Conservation (phyloP, 2,888 invertebrate genomes). For the Lasioglossum morio region DNA sequence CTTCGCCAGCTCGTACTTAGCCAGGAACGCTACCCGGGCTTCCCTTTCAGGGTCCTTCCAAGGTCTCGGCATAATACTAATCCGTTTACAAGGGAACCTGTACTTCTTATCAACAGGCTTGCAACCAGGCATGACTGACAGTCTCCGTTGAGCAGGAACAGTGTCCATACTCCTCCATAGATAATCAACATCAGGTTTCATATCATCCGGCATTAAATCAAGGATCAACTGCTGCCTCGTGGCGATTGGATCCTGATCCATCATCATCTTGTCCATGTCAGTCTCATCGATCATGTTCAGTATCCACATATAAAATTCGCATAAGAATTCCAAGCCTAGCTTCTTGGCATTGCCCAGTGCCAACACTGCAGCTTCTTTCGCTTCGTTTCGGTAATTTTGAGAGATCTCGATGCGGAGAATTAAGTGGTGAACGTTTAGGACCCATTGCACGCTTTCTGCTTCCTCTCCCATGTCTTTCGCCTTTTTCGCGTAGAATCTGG, state of each 20-base stretch:
- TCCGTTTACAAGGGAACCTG: constrained; percentile 68
- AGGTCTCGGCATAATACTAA: constrained; percentile 68
- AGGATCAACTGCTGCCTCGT: constrained; percentile 84
- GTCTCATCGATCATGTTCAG: constrained; percentile 81
- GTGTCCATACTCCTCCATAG: constrained; percentile 85
- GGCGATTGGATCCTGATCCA: constrained; percentile 80
- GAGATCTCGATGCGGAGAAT: constrained; percentile 84
- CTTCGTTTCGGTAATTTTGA: constrained; percentile 85
- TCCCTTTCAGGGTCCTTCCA: constrained; percentile 69
- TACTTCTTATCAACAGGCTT: constrained; percentile 75
- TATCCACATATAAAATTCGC: constrained; percentile 79
- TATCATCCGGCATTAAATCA: constrained; percentile 82
- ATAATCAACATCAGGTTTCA: constrained; percentile 84
- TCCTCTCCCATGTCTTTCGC: constrained; percentile 78
- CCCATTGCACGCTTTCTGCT: constrained; percentile 82
- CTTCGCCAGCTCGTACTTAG: constrained; percentile 66
- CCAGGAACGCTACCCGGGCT: constrained; percentile 65
- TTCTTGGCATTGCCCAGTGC: constrained; percentile 78
- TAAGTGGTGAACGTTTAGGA: constrained; percentile 84
- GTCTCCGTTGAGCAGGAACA: constrained; percentile 84
- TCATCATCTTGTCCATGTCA: constrained; percentile 81
- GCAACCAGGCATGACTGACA: constrained; percentile 85
- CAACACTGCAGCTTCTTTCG: constrained; percentile 80
- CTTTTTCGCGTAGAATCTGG: constrained; percentile 80
- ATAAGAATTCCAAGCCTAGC: constrained; percentile 80